Percentiles rank a stretch among this genome's conserved stretches.
Conservation (phyloP, 2,888 invertebrate genomes). For the Sinhomidia bicolor region DNA sequence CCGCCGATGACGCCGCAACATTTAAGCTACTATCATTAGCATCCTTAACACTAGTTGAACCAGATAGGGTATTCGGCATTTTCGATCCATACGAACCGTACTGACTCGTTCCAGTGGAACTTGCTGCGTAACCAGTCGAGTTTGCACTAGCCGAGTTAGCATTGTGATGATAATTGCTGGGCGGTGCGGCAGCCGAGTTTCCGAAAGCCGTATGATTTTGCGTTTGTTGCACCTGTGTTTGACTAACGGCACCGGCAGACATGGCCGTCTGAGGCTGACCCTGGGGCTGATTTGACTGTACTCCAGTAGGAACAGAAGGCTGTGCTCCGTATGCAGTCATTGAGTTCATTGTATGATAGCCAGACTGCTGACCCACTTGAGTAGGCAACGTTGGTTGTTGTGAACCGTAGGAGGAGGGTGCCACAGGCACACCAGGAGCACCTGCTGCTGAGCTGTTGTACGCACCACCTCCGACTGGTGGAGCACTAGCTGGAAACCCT, state of each 20-base stretch:
- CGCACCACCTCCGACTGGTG: conserved; percentile 66
- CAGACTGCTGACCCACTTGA: conserved; percentile 69
- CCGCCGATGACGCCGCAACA: conserved; percentile 72
- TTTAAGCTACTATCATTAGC: conserved; percentile 75
- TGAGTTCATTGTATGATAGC: conserved; percentile 75
- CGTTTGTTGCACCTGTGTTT: conserved; percentile 63
- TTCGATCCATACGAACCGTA: conserved; percentile 77
- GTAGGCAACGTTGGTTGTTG: conserved; percentile 71
- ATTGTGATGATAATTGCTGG: conserved; percentile 75
- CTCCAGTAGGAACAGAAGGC: conserved; percentile 73
- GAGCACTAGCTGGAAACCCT: conserved; percentile 76
- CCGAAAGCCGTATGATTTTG: conserved; percentile 66
- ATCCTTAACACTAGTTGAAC: conserved; percentile 73
- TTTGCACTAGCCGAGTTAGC: conserved; percentile 59
- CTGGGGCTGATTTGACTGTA: conserved; percentile 72
- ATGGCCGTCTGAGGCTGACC: conserved; percentile 71
- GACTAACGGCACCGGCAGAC: conserved; percentile 60
- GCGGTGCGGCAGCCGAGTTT: conserved; percentile 67
- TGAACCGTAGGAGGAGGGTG: conserved; percentile 69
- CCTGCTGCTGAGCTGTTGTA: conserved; percentile 68
- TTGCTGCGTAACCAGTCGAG: conserved; percentile 73
- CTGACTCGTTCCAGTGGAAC: conserved; percentile 75
- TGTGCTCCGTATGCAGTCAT: conserved; percentile 75
- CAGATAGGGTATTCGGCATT: conserved; percentile 67
- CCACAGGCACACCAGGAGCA: conserved; percentile 59